A percentile compares a stretch with the other conserved stretches of the same genome.
Evolutionary conservation across 2,113 vertebrate genomes (phyloP).

Genomic region (Cheirogaleus medius): DNA sequence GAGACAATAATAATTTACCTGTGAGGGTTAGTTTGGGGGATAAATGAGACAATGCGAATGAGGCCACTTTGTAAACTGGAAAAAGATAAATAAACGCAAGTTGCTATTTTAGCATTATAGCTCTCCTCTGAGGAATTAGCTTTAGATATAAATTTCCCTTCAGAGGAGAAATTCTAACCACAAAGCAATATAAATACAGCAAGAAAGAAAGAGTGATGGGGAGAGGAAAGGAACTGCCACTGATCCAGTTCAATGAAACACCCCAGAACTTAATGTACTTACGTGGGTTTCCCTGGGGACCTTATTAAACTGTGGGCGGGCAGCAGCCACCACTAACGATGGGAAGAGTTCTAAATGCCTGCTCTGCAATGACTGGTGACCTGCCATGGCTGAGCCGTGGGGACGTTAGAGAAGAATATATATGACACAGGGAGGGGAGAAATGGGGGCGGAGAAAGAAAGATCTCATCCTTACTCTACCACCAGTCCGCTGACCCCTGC

Average conservation of each 20-base stretch:
- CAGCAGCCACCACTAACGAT: not conserved
- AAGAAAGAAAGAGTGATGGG: not conserved
- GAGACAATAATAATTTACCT: not conserved
- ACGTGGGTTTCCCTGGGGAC: not conserved
- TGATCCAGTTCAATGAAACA: not conserved
- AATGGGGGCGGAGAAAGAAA: not conserved
- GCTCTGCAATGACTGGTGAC: not conserved
- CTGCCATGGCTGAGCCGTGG: not conserved
- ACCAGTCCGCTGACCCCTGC: not conserved
- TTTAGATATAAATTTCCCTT: constrained; percentile 28
- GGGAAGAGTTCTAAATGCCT: not conserved
- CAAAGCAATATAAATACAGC: not conserved
- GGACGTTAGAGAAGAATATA: not conserved
- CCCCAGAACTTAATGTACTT: not conserved
- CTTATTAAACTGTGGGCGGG: not conserved
- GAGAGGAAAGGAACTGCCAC: not conserved
- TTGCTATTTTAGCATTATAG: not conserved
- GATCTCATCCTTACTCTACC: not conserved
- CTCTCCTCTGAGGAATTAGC: constrained; percentile 24
- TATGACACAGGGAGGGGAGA: too few relatives aligned
- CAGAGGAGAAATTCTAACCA: not conserved
- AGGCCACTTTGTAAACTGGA: not conserved
- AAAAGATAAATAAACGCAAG: constrained; percentile 38
- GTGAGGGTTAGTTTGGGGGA: not conserved
- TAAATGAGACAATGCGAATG: not conserved